These are phyloP conservation scores for Hylaea fasciaria DNA, from an alignment of 2,888 invertebrate species.

Conservation along the genomic window DNA sequence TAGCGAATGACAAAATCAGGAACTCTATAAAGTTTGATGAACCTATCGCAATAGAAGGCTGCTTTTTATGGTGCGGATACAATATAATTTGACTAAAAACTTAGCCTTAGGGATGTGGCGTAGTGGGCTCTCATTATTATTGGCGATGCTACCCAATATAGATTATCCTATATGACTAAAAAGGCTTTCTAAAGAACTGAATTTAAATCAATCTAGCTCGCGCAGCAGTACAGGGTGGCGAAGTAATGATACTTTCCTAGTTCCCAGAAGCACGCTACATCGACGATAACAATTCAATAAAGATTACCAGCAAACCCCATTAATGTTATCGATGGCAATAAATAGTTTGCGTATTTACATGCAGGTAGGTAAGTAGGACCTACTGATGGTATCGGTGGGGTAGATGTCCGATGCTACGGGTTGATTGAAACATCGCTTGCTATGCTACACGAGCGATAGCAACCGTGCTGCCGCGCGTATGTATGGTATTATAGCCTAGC, in stretches of 20 bases:
- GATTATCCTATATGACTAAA: no score
- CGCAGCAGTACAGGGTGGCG: no score
- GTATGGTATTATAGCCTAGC: no score
- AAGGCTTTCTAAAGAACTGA: no score
- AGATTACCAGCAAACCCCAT: conserved; percentile 23
- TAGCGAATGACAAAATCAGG: conserved; percentile 12
- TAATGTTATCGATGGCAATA: conserved; percentile 27
- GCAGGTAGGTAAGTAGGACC: no score
- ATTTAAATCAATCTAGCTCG: no score
- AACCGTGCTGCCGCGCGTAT: not conserved
- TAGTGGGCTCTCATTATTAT: no score
- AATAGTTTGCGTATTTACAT: conserved; percentile 24
- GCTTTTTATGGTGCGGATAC: not conserved
- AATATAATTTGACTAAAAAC: not conserved
- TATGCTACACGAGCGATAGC: not conserved
- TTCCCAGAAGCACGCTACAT: not conserved
- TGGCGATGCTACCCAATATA: no score
- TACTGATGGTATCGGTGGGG: conserved; percentile 12
- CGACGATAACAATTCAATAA: conserved; percentile 10
- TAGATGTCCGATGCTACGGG: not conserved
- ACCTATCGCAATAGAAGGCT: not conserved
- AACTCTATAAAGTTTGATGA: not conserved
- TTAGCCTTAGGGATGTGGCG: not conserved
- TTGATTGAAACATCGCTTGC: conserved; percentile 12
- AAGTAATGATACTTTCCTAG: not conserved